Evolutionary conservation across 2,888 invertebrate genomes (phyloP).

Genomic region (Philopedon plagiatum): DNA sequence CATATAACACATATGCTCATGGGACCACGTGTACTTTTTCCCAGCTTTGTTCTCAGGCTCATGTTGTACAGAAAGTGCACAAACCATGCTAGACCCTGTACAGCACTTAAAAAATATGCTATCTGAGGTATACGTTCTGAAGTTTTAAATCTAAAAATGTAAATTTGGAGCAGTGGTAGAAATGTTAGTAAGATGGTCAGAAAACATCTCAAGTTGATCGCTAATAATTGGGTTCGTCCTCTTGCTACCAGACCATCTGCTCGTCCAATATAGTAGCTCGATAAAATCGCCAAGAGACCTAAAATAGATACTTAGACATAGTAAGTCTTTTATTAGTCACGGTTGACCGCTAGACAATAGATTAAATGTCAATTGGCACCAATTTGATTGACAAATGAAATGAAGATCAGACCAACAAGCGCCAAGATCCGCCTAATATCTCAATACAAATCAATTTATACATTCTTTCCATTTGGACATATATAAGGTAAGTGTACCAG

Average conservation of each 20-base stretch:
- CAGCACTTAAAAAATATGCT: conserved; percentile 80
- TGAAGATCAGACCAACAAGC: too few relatives aligned
- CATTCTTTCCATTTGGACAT: too few relatives aligned
- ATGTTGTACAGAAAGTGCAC: conserved; percentile 84
- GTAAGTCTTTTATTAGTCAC: too few relatives aligned
- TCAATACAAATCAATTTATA: too few relatives aligned
- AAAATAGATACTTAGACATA: too few relatives aligned
- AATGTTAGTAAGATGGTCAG: conserved; percentile 76
- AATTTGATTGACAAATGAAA: too few relatives aligned
- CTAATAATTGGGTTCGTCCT: conserved; percentile 74
- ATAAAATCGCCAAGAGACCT: conserved; percentile 80
- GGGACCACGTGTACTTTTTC: conserved; percentile 82
- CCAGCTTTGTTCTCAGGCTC: conserved; percentile 76
- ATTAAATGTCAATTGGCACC: too few relatives aligned
- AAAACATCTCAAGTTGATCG: conserved; percentile 77
- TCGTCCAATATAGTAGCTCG: conserved; percentile 86
- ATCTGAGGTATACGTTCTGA: conserved; percentile 71
- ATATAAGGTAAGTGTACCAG: too few relatives aligned
- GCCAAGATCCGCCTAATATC: too few relatives aligned
- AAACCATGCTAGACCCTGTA: conserved; percentile 85
- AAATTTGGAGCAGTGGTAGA: conserved; percentile 79
- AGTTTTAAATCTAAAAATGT: conserved; percentile 72
- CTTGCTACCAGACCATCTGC: conserved; percentile 76
- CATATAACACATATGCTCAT: conserved; percentile 78
- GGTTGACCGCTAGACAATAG: too few relatives aligned